These are phyloP conservation scores for Notolabrus celidotus DNA, from an alignment of 2,797 vertebrate species.

Conservation along the genomic window DNA sequence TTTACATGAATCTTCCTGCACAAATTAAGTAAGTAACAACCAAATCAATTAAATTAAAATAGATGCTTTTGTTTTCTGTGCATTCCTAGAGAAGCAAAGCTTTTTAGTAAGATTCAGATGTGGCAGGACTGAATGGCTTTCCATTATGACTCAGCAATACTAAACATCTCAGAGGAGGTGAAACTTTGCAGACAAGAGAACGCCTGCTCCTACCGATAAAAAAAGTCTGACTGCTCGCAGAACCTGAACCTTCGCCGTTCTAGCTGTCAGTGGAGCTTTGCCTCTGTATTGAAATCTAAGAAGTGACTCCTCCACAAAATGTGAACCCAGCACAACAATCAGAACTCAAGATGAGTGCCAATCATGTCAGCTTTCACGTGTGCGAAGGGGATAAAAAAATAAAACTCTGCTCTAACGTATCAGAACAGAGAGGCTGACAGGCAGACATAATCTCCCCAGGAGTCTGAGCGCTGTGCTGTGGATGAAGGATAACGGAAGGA, in stretches of 20 bases:
- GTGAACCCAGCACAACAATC: conserved; percentile 66
- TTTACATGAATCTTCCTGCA: conserved; percentile 39
- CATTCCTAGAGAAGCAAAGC: conserved; percentile 25
- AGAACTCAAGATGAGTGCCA: conserved; percentile 70
- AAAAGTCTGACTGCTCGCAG: conserved; percentile 22
- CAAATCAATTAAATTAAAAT: conserved; percentile 61
- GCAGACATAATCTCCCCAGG: conserved; percentile 76
- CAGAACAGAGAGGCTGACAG: conserved; percentile 72
- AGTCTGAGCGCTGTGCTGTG: conserved; percentile 62
- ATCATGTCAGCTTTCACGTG: conserved; percentile 70
- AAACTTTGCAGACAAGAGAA: conserved; percentile 45
- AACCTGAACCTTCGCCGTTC: conserved; percentile 15
- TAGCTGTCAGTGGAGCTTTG: conserved; percentile 52
- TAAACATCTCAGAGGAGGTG: conserved; percentile 24
- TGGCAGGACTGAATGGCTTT: conserved; percentile 18
- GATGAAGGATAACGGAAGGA: conserved; percentile 63
- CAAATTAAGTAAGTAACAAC: conserved; percentile 58
- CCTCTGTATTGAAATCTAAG: conserved; percentile 54
- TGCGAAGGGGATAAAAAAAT: conserved; percentile 25
- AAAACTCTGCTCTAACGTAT: conserved; percentile 65
- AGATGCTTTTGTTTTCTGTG: conserved; percentile 51
- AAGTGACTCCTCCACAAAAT: conserved; percentile 59
- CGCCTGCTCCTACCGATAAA: conserved; percentile 65
- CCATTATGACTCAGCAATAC: conserved; percentile 61
- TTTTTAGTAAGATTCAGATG: conserved; percentile 30